Base-by-base conservation (phyloP, 2,888 invertebrate genomes). In the Rhagophthalmus giganteus region DNA sequence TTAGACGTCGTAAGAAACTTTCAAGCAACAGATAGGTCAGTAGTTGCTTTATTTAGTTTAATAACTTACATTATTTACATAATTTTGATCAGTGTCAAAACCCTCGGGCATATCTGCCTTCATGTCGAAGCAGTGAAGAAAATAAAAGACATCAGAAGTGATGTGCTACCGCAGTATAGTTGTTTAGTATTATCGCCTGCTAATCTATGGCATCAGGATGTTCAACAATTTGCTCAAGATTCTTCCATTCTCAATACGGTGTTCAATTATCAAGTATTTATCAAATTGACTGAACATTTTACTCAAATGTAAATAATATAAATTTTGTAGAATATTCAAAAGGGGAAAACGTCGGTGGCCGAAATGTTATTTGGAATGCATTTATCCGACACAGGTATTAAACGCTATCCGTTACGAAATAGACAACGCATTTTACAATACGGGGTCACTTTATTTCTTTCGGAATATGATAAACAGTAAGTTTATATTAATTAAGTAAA, bases 351-450 rank as follows among this genome's bases (percentile, higher is more conserved):
- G 6, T 92, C 90, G 12, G 78, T 88, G 34, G 85, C 91, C 1
- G 96, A 97, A 77, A 86, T 97, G 79, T 79, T 94, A 7, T 94
- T 97, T 72, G 97, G 97, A 2, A 85, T 97, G 80, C 89, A 87
- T 58, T 82, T 95, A 66, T 86, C 88, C 59, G 92, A 94, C 69
- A 89, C 94, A 0, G 96, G 96, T 2, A 83, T 96, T 47, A 93
- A 93, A 70, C 79, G 91, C 26, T 93, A 93, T 74, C 94, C 93
- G 1, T 76, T 94, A 32, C 81, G 93, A 24, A 86, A 88, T 15
- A 80, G 94, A 1, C 88, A 93, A 54, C 81, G 95, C 41, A 85
- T 93, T 8, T 80, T 97, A 12, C 92, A 94, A 66, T 97, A 88
- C 71, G 92, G 95, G 6, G 79, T 97, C 46, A 96, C 96, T 1